Percentiles rank a stretch among this genome's conserved stretches.
These are phyloP conservation scores for Drosophila sucinea DNA, from an alignment of 1,140 invertebrate genomes.

Conservation along the genomic window DNA sequence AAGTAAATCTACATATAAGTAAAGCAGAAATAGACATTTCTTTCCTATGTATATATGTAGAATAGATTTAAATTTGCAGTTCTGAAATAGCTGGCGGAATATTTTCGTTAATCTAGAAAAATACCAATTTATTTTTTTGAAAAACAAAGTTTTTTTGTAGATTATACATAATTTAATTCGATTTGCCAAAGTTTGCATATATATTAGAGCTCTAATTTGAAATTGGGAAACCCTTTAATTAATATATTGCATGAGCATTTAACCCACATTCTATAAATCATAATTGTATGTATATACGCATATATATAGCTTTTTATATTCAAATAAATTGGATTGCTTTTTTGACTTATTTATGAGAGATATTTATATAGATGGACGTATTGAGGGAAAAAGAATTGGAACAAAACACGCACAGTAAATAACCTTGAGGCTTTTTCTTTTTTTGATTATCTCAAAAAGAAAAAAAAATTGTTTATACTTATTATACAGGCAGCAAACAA, in stretches of 20 bases:
- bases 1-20: neutral
- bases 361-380: constrained; percentile 4
- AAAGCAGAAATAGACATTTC: too few relatives aligned
- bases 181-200: neutral
- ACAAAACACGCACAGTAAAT: constrained; percentile 16
- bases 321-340: constrained; percentile 5
- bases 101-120: neutral
- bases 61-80: neutral
- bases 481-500: neutral
- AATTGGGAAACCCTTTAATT: neutral
- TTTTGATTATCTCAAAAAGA: constrained; percentile 34
- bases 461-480: constrained; percentile 30
- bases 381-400: constrained; percentile 6
- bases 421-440: constrained; percentile 43
- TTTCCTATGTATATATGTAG: neutral
- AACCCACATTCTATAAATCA: constrained; percentile 1
- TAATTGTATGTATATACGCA: neutral
- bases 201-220: neutral
- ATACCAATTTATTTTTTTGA: too few relatives aligned
- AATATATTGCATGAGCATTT: neutral
- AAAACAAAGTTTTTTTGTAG: too few relatives aligned
- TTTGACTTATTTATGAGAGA: constrained; percentile 14
- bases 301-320: neutral
- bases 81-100: neutral
- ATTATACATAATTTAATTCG: too few relatives aligned